Evolutionary conservation across 2,888 invertebrate genomes (phyloP).

Genomic region (Drosophila quasianomalipes): DNA sequence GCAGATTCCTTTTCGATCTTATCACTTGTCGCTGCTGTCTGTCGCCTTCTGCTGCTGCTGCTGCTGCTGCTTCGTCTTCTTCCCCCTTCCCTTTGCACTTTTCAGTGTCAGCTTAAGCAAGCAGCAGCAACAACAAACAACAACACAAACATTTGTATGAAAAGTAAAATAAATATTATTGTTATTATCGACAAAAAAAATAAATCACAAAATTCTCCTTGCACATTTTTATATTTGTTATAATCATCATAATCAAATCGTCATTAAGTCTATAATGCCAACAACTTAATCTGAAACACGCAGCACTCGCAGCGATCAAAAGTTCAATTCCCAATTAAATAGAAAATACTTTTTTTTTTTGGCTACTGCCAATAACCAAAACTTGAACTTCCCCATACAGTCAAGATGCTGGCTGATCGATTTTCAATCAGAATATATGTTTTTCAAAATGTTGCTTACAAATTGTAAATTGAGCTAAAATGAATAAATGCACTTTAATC

Average conservation of each 20-base stretch:
- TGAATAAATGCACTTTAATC: neutral
- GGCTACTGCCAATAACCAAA: neutral
- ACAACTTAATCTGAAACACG: conserved; percentile 66
- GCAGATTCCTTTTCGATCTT: conserved; percentile 42
- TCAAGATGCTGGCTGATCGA: neutral
- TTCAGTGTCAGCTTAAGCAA: conserved; percentile 23
- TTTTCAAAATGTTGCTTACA: neutral
- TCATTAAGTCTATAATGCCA: conserved; percentile 61
- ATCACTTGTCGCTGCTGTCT: conserved; percentile 52
- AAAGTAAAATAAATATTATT: conserved; percentile 11
- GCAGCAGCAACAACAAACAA: conserved; percentile 2
- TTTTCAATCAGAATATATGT: neutral
- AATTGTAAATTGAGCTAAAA: too few species aligned
- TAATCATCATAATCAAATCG: conserved; percentile 57
- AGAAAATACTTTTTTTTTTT: neutral
- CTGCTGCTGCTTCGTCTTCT: neutral
- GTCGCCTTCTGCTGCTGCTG: conserved; percentile 22
- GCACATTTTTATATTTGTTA: neutral
- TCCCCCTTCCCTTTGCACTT: neutral
- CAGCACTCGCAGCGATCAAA: conserved; percentile 2
- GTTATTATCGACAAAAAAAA: conserved; percentile 14
- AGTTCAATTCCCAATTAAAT: neutral
- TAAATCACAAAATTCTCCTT: conserved; percentile 2
- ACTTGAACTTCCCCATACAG: too few species aligned
- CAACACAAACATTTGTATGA: neutral